These are phyloP conservation scores for Cyanoramphus novaezelandiae DNA, from an alignment of 2,113 vertebrate genomes.

Conservation along the genomic window DNA sequence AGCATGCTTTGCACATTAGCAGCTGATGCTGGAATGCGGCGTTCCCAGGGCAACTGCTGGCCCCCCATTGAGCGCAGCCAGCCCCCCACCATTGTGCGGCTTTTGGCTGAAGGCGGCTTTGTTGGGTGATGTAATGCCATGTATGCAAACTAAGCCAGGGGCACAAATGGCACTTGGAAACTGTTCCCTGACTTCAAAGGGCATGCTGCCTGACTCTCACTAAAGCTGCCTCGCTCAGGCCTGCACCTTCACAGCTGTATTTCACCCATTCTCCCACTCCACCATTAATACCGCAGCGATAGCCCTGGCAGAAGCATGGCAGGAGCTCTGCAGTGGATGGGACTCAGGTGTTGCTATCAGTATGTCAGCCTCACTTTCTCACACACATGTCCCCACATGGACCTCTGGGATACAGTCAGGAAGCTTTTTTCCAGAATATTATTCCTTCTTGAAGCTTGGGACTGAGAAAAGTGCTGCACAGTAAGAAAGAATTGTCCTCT, in stretches of 20 bases:
- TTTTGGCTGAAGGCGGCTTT: slow-evolving; percentile 60
- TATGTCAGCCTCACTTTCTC: not conserved
- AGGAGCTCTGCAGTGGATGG: not conserved
- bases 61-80: slow-evolving; percentile 61
- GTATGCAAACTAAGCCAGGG: slow-evolving; percentile 69
- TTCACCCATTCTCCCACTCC: not conserved
- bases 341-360: not conserved
- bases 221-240: not conserved
- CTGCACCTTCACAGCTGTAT: not conserved
- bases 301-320: not conserved
- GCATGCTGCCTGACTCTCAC: not conserved
- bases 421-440: not conserved
- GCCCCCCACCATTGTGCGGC: slow-evolving; percentile 61
- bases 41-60: slow-evolving; percentile 72
- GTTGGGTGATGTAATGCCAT: slow-evolving; percentile 74
- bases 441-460: not conserved
- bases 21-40: slow-evolving; percentile 72
- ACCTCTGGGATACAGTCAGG: not conserved
- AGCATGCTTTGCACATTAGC: slow-evolving; percentile 67
- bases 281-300: fast-evolving
- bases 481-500: not conserved
- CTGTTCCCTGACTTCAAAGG: slow-evolving; percentile 62
- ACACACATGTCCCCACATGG: not conserved
- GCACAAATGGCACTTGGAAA: slow-evolving; percentile 65
- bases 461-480: not conserved